Conservation (phyloP, 2,888 invertebrate species). For the Cantharis nigra region DNA sequence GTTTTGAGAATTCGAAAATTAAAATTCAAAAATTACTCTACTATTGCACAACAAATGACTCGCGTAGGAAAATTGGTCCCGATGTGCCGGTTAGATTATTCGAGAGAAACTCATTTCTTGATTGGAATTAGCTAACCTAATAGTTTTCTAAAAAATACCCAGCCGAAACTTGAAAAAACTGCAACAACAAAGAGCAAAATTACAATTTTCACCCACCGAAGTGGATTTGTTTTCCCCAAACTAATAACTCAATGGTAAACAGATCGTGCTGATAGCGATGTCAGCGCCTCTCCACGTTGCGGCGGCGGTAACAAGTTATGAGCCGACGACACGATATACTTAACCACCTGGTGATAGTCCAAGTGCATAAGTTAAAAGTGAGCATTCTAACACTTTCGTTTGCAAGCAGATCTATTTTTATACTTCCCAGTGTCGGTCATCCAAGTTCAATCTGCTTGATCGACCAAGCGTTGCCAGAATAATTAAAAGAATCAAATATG, state of each 20-base stretch:
- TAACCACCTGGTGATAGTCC: not conserved
- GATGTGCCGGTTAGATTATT: not conserved
- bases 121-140: not conserved
- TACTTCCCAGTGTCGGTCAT: not conserved
- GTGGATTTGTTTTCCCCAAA: conserved; percentile 11
- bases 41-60: not conserved
- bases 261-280: conserved; percentile 15
- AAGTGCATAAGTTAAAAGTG: not conserved
- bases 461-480: not conserved
- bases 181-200: not conserved
- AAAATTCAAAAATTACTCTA: not conserved
- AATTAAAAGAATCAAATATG: not conserved
- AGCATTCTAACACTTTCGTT: not conserved
- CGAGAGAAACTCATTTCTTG: not conserved
- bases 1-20: not conserved
- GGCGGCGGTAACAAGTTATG: conserved; percentile 9
- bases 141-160: not conserved
- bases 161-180: not conserved
- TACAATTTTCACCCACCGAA: not conserved
- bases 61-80: not conserved
- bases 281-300: conserved; percentile 15
- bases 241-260: conserved; percentile 19
- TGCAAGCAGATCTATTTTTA: not conserved
- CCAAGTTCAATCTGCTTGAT: not conserved
- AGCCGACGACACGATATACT: conserved; percentile 11